Evolutionary conservation across 2,113 vertebrate species (phyloP).

Genomic region (Ptyas mucosa): DNA sequence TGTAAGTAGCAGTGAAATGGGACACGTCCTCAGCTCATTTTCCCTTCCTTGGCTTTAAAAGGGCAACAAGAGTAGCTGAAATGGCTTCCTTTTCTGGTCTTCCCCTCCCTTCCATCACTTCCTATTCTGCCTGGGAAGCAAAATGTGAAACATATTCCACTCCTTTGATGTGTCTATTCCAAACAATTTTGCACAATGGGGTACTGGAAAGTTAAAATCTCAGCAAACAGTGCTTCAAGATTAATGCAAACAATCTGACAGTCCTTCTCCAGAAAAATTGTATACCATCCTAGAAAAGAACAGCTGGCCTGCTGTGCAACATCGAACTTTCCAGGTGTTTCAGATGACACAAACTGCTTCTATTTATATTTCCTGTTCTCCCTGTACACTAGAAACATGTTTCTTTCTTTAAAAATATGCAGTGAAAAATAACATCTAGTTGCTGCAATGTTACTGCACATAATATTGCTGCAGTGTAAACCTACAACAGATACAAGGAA

Average conservation of each 20-base stretch:
- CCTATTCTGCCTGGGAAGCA: not conserved
- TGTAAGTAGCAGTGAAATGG: not conserved
- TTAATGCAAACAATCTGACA: constrained; percentile 45
- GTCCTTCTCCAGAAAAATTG: constrained; percentile 48
- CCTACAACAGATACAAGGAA: not conserved
- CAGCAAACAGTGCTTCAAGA: constrained; percentile 46
- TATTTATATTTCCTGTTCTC: constrained; percentile 37
- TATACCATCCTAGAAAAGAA: constrained; percentile 1
- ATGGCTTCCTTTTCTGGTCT: not conserved
- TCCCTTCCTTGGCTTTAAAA: not conserved
- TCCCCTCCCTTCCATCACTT: not conserved
- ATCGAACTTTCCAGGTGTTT: constrained; percentile 38
- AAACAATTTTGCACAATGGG: constrained; percentile 16
- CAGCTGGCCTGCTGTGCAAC: constrained; percentile 32
- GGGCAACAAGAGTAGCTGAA: not conserved
- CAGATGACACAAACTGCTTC: constrained; percentile 15
- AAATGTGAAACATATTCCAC: not conserved
- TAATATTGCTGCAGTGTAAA: not conserved
- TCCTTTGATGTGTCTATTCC: not conserved
- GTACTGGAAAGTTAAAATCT: constrained; percentile 46
- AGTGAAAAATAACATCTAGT: constrained; percentile 19
- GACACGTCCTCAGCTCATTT: too few species aligned
- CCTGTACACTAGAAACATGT: not conserved
- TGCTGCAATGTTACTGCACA: not conserved
- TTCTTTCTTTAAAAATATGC: constrained; percentile 12